Evolutionary conservation across 2,888 invertebrate genomes (phyloP).

Genomic region (Hydriomena furcata): DNA sequence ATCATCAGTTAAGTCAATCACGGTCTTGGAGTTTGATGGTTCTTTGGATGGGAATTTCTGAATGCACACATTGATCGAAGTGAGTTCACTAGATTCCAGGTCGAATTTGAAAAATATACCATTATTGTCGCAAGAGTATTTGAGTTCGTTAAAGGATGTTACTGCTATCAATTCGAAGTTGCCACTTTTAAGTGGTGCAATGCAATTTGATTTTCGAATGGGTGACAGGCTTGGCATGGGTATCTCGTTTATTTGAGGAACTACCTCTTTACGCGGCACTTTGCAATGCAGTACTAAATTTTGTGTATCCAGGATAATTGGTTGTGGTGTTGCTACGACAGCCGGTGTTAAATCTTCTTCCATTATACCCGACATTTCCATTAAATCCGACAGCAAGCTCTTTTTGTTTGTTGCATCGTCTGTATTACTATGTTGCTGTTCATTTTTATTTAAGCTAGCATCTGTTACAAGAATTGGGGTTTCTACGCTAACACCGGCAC

Average conservation of each 20-base stretch:
- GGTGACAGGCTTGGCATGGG: constrained; percentile 5
- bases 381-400: constrained; percentile 70
- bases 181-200: constrained; percentile 16
- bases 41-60: constrained; percentile 40
- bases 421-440: neutral
- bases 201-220: neutral
- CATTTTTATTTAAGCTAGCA: neutral
- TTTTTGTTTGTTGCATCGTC: constrained; percentile 44
- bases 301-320: constrained; percentile 18
- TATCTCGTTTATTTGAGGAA: neutral
- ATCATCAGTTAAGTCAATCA: constrained; percentile 68
- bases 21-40: constrained; percentile 21
- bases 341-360: constrained; percentile 53
- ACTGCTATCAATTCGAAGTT: constrained; percentile 45
- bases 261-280: neutral
- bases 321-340: constrained; percentile 3
- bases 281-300: constrained; percentile 12
- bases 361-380: constrained; percentile 78
- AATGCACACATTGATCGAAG: constrained; percentile 63
- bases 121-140: constrained; percentile 54
- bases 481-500: neutral
- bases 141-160: constrained; percentile 58
- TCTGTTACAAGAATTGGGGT: neutral
- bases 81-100: constrained; percentile 51
- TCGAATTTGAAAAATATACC: constrained; percentile 66